Evolutionary conservation across 2,113 vertebrate genomes (phyloP).

Genomic region (Ahaetulla prasina): DNA sequence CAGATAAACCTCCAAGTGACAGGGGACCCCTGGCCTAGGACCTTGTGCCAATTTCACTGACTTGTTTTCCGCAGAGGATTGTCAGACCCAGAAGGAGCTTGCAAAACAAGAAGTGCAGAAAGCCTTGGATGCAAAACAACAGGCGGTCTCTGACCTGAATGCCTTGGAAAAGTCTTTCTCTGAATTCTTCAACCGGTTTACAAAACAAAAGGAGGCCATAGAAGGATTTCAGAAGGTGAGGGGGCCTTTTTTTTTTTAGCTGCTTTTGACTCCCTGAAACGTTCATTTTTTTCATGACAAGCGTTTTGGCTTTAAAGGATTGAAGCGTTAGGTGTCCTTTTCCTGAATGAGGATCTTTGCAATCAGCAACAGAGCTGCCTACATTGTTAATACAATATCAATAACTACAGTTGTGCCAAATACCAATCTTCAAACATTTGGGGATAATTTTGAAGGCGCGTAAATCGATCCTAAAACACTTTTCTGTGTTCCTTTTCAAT

Average conservation of each 20-base stretch:
- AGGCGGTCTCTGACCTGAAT: slow-evolving; percentile 76
- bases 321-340: not conserved
- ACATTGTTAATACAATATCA: not conserved
- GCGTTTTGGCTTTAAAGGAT: too few species aligned
- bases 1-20: too few species aligned
- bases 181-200: slow-evolving; percentile 86
- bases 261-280: not conserved
- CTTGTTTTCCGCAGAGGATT: slow-evolving; percentile 67
- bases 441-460: not conserved
- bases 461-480: not conserved
- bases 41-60: not conserved
- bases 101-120: slow-evolving; percentile 68
- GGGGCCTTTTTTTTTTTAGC: too few species aligned
- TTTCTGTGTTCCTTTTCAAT: not conserved
- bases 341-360: not conserved
- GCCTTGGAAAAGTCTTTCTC: slow-evolving; percentile 84
- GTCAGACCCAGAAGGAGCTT: slow-evolving; percentile 73
- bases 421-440: not conserved
- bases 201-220: slow-evolving; percentile 85
- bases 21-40: not conserved
- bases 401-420: not conserved
- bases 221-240: slow-evolving; percentile 84
- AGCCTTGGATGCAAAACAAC: slow-evolving; percentile 78
- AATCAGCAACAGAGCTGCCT: not conserved
- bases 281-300: not conserved